A percentile compares a stretch with the other conserved stretches of the same genome.
Evolutionary conservation across 2,797 vertebrate genomes (phyloP).

Genomic region (Lutjanus argentimaculatus): DNA sequence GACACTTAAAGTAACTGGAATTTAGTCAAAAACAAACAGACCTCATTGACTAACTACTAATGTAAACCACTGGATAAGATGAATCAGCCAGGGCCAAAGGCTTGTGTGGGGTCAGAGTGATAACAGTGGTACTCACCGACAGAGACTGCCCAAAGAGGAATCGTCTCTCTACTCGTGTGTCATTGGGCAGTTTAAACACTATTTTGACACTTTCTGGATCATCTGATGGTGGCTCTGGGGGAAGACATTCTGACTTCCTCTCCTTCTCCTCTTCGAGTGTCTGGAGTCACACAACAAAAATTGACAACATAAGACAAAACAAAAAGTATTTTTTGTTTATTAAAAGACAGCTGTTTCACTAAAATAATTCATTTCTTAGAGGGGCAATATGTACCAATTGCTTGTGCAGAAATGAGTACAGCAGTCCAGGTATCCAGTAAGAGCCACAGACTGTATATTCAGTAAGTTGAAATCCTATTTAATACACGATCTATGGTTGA

Average conservation of each 20-base stretch:
- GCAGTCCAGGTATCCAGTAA: too few species aligned
- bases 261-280: slow-evolving; percentile 97
- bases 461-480: too few species aligned
- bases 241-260: slow-evolving; percentile 95
- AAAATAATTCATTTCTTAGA: background rate
- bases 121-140: slow-evolving; percentile 87
- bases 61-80: background rate
- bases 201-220: slow-evolving; percentile 98
- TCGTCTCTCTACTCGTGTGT: slow-evolving; percentile 96
- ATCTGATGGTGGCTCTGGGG: slow-evolving; percentile 93
- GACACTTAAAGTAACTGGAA: background rate
- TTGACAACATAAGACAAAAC: background rate
- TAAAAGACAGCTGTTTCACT: background rate
- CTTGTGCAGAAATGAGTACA: too few species aligned
- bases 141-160: slow-evolving; percentile 97
- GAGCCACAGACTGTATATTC: too few species aligned
- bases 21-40: background rate
- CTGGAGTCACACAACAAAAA: slow-evolving; percentile 79
- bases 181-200: slow-evolving; percentile 98
- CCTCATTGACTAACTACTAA: background rate
- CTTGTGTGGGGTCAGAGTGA: background rate
- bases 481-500: too few species aligned
- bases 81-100: background rate
- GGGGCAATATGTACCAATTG: too few species aligned
- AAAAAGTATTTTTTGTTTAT: background rate